Evolutionary conservation across 2,113 vertebrate species (phyloP).

Genomic region (Saguinus imperator): DNA sequence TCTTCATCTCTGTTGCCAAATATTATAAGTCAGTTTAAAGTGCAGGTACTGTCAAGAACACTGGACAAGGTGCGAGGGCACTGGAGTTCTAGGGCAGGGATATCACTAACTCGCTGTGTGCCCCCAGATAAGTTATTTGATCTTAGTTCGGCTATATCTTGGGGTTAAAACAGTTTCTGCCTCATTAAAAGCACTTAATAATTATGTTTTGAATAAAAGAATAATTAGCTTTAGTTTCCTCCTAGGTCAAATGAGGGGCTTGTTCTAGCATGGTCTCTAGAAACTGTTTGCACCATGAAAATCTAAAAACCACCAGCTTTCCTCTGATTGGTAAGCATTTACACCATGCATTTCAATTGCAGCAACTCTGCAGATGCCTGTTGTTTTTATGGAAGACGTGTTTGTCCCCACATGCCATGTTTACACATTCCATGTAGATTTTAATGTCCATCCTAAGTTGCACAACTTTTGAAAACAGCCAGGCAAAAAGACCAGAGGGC

Average conservation of each 20-base stretch:
- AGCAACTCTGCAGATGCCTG: neutral
- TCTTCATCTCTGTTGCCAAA: neutral
- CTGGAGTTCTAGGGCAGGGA: neutral
- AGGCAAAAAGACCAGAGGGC: slow-evolving; percentile 67
- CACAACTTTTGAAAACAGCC: slow-evolving; percentile 59
- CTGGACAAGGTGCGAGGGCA: neutral
- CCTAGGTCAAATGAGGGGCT: neutral
- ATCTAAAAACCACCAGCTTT: slow-evolving; percentile 14
- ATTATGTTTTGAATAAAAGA: slow-evolving; percentile 54
- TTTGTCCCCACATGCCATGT: slow-evolving; percentile 14
- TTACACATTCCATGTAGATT: slow-evolving; percentile 47
- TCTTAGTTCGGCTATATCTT: slow-evolving; percentile 6
- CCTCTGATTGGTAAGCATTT: slow-evolving; percentile 9
- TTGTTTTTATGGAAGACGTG: slow-evolving; percentile 12
- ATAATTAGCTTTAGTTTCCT: slow-evolving; percentile 41
- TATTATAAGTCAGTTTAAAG: slow-evolving; percentile 43
- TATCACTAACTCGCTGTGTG: neutral
- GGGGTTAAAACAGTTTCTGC: neutral
- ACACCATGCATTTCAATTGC: slow-evolving; percentile 27
- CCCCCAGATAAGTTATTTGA: neutral
- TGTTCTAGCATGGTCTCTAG: neutral
- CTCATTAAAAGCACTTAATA: slow-evolving; percentile 16
- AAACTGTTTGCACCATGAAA: slow-evolving; percentile 25
- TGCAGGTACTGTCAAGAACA: neutral
- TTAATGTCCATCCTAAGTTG: slow-evolving; percentile 42